Conservation (phyloP, 2,888 invertebrate genomes). For the Dasypolia templi region DNA sequence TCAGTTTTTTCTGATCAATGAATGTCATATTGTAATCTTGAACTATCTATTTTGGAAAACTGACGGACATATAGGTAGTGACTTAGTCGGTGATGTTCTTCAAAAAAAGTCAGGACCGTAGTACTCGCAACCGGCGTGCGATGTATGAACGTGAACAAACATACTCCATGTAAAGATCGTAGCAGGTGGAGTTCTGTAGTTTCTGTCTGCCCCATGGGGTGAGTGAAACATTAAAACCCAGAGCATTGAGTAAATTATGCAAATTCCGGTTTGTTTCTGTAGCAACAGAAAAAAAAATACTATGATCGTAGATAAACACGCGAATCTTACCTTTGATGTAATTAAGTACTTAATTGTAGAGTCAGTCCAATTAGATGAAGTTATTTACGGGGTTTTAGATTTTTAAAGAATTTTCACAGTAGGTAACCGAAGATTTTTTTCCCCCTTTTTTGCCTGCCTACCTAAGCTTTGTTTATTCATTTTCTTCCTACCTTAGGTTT, state of each 20-base stretch:
- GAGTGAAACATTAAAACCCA: background rate
- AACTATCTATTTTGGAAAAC: too few species aligned
- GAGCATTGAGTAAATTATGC: conserved; percentile 20
- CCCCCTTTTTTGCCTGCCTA: background rate
- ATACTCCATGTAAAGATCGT: too few species aligned
- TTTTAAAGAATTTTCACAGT: conserved; percentile 4
- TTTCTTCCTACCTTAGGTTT: background rate
- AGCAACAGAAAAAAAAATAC: conserved; percentile 27
- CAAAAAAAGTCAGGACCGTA: too few species aligned
- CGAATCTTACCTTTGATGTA: conserved; percentile 16
- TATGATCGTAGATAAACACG: conserved; percentile 41
- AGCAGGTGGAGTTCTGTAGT: too few species aligned
- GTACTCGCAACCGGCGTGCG: too few species aligned
- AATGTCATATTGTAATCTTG: too few species aligned
- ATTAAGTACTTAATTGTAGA: conserved; percentile 32
- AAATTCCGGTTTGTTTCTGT: conserved; percentile 11
- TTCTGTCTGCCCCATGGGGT: too few species aligned
- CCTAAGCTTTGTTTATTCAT: background rate
- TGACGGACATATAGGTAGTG: too few species aligned
- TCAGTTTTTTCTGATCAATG: background rate
- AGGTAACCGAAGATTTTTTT: background rate
- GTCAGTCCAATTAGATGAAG: conserved; percentile 15
- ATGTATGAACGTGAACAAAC: too few species aligned
- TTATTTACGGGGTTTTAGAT: conserved; percentile 7
- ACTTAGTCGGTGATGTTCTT: too few species aligned